A percentile compares a stretch with the other conserved stretches of the same genome.
These are phyloP conservation scores for Pyrrhosoma nymphula DNA, from an alignment of 2,888 invertebrate species.

Conservation along the genomic window DNA sequence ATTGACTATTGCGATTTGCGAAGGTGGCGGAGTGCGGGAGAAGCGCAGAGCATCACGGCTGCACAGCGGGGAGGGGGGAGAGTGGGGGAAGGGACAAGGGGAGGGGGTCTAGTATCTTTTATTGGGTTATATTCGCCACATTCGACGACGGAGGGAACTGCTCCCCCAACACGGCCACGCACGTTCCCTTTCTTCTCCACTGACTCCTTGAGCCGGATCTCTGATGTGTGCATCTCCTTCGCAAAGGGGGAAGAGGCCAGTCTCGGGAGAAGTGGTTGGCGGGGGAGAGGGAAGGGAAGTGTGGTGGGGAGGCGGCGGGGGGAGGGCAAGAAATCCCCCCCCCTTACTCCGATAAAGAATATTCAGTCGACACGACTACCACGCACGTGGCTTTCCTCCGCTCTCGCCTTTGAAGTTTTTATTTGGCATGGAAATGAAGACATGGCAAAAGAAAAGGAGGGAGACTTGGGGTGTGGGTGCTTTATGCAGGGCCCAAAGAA, in stretches of 20 bases:
- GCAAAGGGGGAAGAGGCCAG: too few relatives aligned
- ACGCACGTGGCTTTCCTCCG: not conserved
- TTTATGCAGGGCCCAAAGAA: too few relatives aligned
- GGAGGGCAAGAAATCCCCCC: not conserved
- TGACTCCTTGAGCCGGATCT: too few relatives aligned
- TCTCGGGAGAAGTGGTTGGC: not conserved
- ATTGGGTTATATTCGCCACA: conserved; percentile 11
- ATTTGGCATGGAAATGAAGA: conserved; percentile 23
- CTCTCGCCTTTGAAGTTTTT: not conserved
- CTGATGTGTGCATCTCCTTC: too few relatives aligned
- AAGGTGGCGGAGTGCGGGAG: too few relatives aligned
- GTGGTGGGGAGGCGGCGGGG: not conserved
- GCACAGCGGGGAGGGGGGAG: too few relatives aligned
- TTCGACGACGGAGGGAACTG: not conserved
- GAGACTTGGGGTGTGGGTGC: too few relatives aligned
- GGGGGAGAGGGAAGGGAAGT: not conserved
- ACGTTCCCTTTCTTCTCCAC: too few relatives aligned
- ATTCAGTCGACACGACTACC: conserved; percentile 11
- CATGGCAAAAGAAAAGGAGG: not conserved
- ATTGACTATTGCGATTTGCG: too few relatives aligned
- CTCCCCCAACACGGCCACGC: too few relatives aligned
- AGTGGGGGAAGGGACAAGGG: not conserved
- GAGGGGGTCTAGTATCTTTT: not conserved
- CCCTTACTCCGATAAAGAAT: not conserved
- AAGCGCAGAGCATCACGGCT: too few relatives aligned